Evolutionary conservation across 2,113 vertebrate species (phyloP).

Genomic region (Embiotoca jacksoni): DNA sequence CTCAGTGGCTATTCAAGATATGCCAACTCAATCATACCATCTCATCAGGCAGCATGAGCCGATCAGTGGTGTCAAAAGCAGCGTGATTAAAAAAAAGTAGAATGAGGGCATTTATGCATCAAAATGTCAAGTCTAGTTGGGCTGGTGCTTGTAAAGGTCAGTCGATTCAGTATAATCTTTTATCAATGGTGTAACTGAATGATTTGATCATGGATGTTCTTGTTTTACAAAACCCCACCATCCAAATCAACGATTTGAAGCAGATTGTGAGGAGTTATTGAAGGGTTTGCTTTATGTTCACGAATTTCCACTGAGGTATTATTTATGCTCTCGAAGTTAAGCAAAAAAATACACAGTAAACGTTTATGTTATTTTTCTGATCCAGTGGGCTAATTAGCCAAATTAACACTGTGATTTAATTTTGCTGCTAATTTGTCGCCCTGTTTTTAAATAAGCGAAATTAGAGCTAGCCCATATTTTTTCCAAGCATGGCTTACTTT

Average conservation of each 20-base stretch:
- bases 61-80: not conserved
- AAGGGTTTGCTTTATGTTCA: not conserved
- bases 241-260: not conserved
- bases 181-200: too few relatives aligned
- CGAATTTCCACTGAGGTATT: not conserved
- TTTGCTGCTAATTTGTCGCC: too few relatives aligned
- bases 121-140: not conserved
- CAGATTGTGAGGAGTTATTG: not conserved
- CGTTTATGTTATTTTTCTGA: too few relatives aligned
- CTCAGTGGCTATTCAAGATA: conserved; percentile 10
- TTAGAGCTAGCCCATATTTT: too few relatives aligned
- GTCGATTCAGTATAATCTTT: not conserved
- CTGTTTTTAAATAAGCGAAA: too few relatives aligned
- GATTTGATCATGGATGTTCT: too few relatives aligned
- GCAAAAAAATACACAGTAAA: too few relatives aligned
- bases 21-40: not conserved
- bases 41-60: not conserved
- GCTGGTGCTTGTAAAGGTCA: not conserved
- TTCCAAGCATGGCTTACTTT: too few relatives aligned
- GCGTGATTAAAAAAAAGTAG: not conserved
- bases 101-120: not conserved
- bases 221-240: too few relatives aligned
- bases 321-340: not conserved
- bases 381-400: too few relatives aligned
- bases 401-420: too few relatives aligned